A percentile compares a stretch with the other conserved stretches of the same genome.
phyloP scores from a whole-genome alignment of 2,797 vertebrate genomes.

The Anguilla anguilla region DNA sequence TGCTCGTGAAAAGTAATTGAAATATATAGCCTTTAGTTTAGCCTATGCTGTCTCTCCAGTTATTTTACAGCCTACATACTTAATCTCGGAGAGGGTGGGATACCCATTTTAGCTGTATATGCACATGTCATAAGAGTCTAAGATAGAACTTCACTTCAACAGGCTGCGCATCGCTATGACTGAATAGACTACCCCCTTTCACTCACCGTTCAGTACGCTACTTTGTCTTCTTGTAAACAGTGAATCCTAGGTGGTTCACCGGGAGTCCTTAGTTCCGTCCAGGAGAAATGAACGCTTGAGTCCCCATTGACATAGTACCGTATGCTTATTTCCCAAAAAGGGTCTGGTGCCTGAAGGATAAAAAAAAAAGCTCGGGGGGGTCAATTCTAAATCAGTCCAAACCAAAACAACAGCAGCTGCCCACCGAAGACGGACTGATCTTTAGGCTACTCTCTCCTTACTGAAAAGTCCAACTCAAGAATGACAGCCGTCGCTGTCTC shows the following conservation, averaged over 20 bases:
- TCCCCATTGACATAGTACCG: conserved; percentile 58
- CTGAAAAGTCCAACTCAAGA: conserved; percentile 62
- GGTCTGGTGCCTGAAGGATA: conserved; percentile 10
- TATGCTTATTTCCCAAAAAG: conserved; percentile 4
- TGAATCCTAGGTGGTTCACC: conserved; percentile 36
- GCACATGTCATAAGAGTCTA: background rate
- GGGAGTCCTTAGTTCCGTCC: conserved; percentile 51
- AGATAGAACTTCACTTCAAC: background rate
- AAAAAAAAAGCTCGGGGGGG: conserved; percentile 1
- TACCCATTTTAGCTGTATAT: background rate
- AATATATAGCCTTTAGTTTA: background rate
- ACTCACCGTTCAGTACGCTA: conserved; percentile 8
- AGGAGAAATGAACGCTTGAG: conserved; percentile 40
- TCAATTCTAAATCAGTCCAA: conserved; percentile 63
- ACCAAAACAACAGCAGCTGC: conserved; percentile 48
- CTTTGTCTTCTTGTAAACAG: conserved; percentile 34
- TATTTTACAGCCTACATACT: background rate
- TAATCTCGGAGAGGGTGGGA: background rate
- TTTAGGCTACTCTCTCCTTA: conserved; percentile 38
- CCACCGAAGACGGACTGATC: conserved; percentile 43
- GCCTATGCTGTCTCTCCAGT: background rate
- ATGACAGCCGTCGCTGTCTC: conserved; percentile 21
- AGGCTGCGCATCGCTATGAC: background rate
- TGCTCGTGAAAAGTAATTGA: background rate
- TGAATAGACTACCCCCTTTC: background rate